Percentiles rank a stretch among this genome's conserved stretches.
phyloP scores from a whole-genome alignment of 2,113 vertebrate species.

The Microtus ochrogaster region DNA sequence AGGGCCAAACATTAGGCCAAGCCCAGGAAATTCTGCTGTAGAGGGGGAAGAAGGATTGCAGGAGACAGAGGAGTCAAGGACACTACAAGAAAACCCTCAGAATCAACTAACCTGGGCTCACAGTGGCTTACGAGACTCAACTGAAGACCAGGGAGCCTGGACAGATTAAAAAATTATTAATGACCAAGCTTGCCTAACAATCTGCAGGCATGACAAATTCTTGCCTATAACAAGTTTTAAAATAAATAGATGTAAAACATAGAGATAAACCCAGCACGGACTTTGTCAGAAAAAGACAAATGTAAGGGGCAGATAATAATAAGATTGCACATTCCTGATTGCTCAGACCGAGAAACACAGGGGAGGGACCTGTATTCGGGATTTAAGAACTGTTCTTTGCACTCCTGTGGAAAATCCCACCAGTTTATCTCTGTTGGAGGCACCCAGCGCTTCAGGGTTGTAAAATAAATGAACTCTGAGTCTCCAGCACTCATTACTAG shows the following conservation, averaged over 20 bases:
- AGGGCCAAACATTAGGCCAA: not conserved
- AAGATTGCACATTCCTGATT: not conserved
- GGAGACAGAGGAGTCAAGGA: not conserved
- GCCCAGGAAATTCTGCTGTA: not conserved
- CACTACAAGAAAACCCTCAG: not conserved
- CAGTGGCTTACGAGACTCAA: not conserved
- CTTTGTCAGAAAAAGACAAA: not conserved
- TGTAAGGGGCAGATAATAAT: no score
- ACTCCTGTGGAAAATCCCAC: no score
- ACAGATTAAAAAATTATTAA: not conserved
- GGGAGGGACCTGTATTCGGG: not conserved
- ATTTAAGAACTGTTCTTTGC: not conserved
- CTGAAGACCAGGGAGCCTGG: not conserved
- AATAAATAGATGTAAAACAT: not conserved
- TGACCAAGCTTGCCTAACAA: not conserved
- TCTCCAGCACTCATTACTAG: not conserved
- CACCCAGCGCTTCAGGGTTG: not conserved
- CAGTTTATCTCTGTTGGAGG: not conserved
- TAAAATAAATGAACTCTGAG: not conserved
- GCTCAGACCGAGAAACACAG: not conserved
- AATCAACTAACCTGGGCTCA: not conserved
- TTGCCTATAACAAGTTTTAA: not conserved
- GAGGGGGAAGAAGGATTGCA: not conserved
- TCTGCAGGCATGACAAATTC: not conserved
- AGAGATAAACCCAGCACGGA: not conserved